These are phyloP conservation scores for Dipodomys ordii DNA, from an alignment of 2,113 vertebrate species.

Conservation along the genomic window DNA sequence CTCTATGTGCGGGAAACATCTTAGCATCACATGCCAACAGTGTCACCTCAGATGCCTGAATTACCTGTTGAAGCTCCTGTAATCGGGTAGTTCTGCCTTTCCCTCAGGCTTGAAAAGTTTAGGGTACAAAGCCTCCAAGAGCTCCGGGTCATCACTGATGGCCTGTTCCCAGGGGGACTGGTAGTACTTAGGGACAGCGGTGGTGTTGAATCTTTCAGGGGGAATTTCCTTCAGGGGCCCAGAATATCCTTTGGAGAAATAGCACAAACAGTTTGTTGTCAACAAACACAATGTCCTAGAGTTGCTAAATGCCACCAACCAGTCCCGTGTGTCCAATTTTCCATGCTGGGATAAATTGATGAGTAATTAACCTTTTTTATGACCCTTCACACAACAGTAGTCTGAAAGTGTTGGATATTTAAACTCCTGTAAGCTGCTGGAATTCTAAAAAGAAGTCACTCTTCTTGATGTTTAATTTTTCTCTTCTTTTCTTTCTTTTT, in stretches of 20 bases:
- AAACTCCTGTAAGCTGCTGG: neutral
- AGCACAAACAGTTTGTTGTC: neutral
- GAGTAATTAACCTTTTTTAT: neutral
- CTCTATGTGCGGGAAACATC: neutral
- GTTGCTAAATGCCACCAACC: neutral
- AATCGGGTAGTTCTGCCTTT: constrained; percentile 89
- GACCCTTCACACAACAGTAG: neutral
- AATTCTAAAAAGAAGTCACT: constrained; percentile 16
- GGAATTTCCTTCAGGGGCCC: constrained; percentile 96
- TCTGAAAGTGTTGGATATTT: neutral
- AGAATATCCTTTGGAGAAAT: constrained; percentile 90
- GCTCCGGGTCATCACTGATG: constrained; percentile 90
- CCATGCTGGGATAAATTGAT: neutral
- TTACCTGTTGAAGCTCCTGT: constrained; percentile 99
- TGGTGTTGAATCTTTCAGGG: constrained; percentile 95
- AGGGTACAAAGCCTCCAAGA: constrained; percentile 89
- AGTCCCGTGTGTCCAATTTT: neutral
- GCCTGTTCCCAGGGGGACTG: constrained; percentile 97
- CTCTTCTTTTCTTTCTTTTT: no score
- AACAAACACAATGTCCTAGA: neutral
- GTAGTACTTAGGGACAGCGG: constrained; percentile 95
- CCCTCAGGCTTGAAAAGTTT: constrained; percentile 90
- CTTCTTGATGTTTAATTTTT: neutral
- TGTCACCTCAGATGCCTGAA: neutral
- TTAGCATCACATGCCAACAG: neutral